phyloP scores from a whole-genome alignment of 1,140 invertebrate species.

The Nixonia krombeini region DNA sequence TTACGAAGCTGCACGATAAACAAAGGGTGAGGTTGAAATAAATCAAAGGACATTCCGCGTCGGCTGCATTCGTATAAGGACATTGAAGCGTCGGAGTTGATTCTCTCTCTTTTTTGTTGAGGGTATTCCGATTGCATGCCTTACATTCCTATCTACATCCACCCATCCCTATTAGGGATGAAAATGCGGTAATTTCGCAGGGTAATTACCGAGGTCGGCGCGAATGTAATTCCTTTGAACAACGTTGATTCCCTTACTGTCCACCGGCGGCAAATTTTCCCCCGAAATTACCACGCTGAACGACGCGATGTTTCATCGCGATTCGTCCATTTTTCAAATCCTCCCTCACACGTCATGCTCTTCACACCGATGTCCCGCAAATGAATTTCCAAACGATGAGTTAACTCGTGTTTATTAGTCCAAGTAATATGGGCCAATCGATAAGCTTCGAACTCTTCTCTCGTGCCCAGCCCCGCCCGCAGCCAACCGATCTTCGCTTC shows the following conservation, averaged over 20 bases:
- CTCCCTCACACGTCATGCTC: too few relatives aligned
- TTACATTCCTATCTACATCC: conserved; percentile 59
- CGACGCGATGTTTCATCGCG: conserved; percentile 44
- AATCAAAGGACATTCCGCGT: conserved; percentile 35
- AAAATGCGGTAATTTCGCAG: conserved; percentile 61
- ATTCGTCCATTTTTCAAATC: conserved; percentile 38
- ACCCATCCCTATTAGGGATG: conserved; percentile 62
- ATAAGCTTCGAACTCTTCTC: conserved; percentile 5
- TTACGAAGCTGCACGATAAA: conserved; percentile 27
- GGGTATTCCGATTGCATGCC: conserved; percentile 49
- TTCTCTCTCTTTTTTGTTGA: conserved; percentile 38
- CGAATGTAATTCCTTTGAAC: conserved; percentile 57
- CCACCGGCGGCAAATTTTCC: conserved; percentile 24
- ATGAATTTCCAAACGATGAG: conserved; percentile 6
- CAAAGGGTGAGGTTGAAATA: conserved; percentile 33
- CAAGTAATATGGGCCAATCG: conserved; percentile 14
- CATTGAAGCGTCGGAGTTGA: conserved; percentile 51
- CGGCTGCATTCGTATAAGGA: conserved; percentile 47
- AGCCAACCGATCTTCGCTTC: conserved; percentile 2
- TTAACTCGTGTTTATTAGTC: conserved; percentile 12
- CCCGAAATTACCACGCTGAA: conserved; percentile 44
- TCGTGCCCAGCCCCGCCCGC: conserved; percentile 5
- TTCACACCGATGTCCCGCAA: too few relatives aligned
- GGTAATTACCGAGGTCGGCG: conserved; percentile 56
- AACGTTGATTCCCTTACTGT: too few relatives aligned